Evolutionary conservation across 2,797 vertebrate species (phyloP).

Genomic region (Distichodus sexfasciatus): DNA sequence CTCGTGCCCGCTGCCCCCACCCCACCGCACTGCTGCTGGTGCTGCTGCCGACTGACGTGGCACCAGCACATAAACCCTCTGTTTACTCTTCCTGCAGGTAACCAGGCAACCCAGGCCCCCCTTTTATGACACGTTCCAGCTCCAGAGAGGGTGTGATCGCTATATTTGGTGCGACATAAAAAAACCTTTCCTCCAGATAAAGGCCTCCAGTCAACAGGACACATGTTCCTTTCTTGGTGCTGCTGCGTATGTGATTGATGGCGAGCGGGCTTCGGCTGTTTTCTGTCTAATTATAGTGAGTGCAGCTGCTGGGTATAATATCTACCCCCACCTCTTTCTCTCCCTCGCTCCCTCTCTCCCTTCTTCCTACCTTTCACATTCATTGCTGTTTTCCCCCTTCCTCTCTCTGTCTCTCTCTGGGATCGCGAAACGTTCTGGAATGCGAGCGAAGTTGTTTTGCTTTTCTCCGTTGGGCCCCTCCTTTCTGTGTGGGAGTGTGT

Average conservation of each 20-base stretch:
- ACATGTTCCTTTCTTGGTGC: constrained; percentile 72
- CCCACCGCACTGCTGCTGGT: constrained; percentile 10
- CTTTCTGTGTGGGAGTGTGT: neutral
- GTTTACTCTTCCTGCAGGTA: constrained; percentile 66
- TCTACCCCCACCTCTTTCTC: too few species aligned
- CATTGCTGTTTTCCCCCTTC: constrained; percentile 29
- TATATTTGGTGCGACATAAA: constrained; percentile 68
- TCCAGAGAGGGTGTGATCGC: constrained; percentile 57
- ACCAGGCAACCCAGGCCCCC: constrained; percentile 61
- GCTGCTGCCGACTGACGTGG: constrained; percentile 56
- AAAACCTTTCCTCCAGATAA: constrained; percentile 62
- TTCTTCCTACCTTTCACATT: constrained; percentile 37
- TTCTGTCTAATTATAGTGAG: constrained; percentile 75
- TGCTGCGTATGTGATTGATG: constrained; percentile 56
- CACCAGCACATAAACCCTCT: constrained; percentile 56
- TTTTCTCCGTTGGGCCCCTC: neutral
- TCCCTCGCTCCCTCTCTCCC: neutral
- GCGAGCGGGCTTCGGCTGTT: constrained; percentile 45
- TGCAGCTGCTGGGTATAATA: constrained; percentile 68
- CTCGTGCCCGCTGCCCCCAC: constrained; percentile 13
- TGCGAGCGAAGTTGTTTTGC: constrained; percentile 40
- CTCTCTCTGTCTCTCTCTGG: constrained; percentile 32
- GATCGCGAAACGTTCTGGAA: constrained; percentile 45
- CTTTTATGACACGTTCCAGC: constrained; percentile 46
- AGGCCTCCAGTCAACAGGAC: constrained; percentile 58